Conservation (phyloP, 1,140 invertebrate genomes). For the Antheraea pernyi region DNA sequence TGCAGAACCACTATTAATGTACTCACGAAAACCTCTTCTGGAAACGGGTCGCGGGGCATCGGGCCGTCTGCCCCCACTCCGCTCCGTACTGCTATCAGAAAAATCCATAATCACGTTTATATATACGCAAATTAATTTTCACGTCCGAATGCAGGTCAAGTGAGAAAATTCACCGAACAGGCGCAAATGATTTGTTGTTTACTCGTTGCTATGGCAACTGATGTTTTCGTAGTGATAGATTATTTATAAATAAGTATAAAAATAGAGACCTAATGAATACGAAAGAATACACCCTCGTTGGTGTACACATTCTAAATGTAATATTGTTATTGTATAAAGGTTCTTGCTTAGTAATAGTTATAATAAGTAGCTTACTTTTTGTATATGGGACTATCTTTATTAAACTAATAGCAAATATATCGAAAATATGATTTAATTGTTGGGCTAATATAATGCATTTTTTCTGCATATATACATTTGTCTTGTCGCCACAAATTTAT, state of each 20-base stretch:
- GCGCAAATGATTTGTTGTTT: conserved; percentile 60
- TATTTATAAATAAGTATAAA: no score
- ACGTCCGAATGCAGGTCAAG: conserved; percentile 37
- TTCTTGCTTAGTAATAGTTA: no score
- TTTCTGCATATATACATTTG: not conserved
- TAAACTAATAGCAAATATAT: no score
- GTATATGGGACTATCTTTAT: no score
- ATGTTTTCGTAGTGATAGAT: not conserved
- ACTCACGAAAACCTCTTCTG: conserved; percentile 60
- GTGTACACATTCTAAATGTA: no score
- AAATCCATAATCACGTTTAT: conserved; percentile 57
- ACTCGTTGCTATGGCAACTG: conserved; percentile 50
- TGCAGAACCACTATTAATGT: conserved; percentile 46
- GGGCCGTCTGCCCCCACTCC: conserved; percentile 39
- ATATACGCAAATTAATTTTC: conserved; percentile 32
- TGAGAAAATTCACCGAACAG: conserved; percentile 27
- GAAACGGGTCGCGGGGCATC: conserved; percentile 55
- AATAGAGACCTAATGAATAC: no score
- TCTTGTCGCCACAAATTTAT: not conserved
- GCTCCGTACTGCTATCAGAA: conserved; percentile 50
- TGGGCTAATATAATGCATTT: no score
- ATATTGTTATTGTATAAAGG: no score
- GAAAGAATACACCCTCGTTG: no score
- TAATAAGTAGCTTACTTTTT: no score
- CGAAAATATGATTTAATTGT: no score